Conservation (phyloP, 2,797 vertebrate species). For the Kryptopterus vitreolus region DNA sequence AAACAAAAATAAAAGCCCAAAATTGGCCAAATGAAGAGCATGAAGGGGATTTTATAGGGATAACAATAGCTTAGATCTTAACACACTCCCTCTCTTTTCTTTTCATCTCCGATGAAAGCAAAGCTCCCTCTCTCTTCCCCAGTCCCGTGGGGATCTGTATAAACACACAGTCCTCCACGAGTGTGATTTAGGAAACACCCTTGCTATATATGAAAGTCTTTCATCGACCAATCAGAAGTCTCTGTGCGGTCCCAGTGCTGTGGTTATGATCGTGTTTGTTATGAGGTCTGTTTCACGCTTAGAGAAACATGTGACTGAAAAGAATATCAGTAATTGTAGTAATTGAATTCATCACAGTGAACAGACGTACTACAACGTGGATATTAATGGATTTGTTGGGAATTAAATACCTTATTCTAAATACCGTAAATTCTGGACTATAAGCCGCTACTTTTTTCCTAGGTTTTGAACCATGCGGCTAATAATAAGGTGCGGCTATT, state of each 20-base stretch:
- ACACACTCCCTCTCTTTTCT: background rate
- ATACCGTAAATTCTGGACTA: too few species aligned
- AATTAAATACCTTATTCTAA: too few species aligned
- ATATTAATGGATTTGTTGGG: background rate
- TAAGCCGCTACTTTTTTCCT: too few species aligned
- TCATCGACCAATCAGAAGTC: background rate
- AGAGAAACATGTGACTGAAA: too few species aligned
- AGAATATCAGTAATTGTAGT: too few species aligned
- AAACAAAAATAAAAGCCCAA: background rate
- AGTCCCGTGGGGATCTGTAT: background rate
- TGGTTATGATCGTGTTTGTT: background rate
- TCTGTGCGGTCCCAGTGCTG: background rate
- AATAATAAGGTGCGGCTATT: too few species aligned
- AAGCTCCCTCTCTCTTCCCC: background rate
- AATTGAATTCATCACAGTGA: background rate
- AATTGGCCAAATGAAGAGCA: background rate
- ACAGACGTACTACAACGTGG: background rate
- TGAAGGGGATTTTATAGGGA: too few species aligned
- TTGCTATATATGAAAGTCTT: background rate
- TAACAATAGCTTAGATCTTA: background rate
- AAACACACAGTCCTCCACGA: background rate
- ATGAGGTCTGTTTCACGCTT: background rate
- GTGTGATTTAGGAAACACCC: background rate
- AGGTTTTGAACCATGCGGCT: too few species aligned
- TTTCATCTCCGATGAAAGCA: background rate